Conservation (phyloP, 2,113 vertebrate species). For the Chloroceryle aenea region DNA sequence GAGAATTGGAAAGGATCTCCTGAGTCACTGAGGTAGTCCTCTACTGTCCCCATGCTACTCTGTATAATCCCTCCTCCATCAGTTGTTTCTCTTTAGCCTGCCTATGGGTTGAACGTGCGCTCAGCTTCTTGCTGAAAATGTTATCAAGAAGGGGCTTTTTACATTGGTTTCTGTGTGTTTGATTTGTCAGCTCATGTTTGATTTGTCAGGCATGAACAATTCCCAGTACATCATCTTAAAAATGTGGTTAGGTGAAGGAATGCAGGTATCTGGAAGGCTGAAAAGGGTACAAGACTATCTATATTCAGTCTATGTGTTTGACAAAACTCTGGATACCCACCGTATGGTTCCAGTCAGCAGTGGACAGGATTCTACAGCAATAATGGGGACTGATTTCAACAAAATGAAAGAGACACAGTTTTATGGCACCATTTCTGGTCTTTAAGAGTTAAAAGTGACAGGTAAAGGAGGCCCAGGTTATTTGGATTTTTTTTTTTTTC, state of each 20-base stretch:
- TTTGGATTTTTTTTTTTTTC: neutral
- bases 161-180: neutral
- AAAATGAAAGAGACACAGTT: neutral
- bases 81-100: neutral
- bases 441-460: neutral
- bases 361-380: neutral
- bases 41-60: neutral
- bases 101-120: neutral
- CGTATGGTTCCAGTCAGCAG: neutral
- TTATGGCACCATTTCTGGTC: neutral
- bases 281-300: neutral
- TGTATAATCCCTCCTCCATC: neutral
- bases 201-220: slow-evolving; percentile 20
- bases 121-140: neutral
- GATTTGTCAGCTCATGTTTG: slow-evolving; percentile 42
- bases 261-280: neutral
- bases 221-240: neutral
- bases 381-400: neutral
- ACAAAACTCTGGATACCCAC: neutral
- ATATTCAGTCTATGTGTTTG: neutral
- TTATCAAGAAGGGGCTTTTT: neutral
- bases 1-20: neutral
- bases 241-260: neutral
- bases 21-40: neutral
- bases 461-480: neutral